phyloP scores from a whole-genome alignment of 2,797 vertebrate species.

The Emydoidea blandingii region DNA sequence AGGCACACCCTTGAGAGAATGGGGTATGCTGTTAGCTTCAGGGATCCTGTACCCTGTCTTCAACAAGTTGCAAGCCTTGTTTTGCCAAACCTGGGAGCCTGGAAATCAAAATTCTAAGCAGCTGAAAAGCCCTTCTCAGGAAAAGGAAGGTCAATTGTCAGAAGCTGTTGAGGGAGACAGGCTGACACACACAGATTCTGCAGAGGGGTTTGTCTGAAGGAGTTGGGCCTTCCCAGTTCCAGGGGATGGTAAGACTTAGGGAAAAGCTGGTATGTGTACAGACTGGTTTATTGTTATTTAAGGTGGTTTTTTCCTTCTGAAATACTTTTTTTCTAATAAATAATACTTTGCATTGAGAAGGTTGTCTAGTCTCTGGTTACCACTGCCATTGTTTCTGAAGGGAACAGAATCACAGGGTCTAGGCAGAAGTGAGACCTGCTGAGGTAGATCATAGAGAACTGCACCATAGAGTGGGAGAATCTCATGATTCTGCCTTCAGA shows the following conservation, averaged over 20 bases:
- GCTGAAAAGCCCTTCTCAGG: neutral
- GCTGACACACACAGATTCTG: neutral
- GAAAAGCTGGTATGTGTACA: neutral
- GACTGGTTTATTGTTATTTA: neutral
- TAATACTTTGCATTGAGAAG: neutral
- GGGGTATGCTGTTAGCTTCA: neutral
- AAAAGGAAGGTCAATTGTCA: neutral
- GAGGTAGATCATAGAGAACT: neutral
- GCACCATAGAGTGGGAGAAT: neutral
- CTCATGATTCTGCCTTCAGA: neutral
- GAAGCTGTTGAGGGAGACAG: neutral
- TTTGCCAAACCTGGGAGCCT: neutral
- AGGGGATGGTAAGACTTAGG: neutral
- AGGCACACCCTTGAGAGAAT: neutral
- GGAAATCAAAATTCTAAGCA: neutral
- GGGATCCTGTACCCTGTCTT: neutral
- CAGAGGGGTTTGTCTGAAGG: neutral
- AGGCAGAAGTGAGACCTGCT: neutral
- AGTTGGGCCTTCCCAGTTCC: neutral
- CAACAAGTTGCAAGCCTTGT: neutral
- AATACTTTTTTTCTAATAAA: neutral
- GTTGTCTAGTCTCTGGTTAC: neutral
- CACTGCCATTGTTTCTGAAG: neutral
- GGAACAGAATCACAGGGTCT: neutral
- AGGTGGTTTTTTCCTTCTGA: neutral